A percentile compares a stretch with the other conserved stretches of the same genome.
These are phyloP conservation scores for Amniataba percoides DNA, from an alignment of 2,797 vertebrate genomes.

Conservation along the genomic window DNA sequence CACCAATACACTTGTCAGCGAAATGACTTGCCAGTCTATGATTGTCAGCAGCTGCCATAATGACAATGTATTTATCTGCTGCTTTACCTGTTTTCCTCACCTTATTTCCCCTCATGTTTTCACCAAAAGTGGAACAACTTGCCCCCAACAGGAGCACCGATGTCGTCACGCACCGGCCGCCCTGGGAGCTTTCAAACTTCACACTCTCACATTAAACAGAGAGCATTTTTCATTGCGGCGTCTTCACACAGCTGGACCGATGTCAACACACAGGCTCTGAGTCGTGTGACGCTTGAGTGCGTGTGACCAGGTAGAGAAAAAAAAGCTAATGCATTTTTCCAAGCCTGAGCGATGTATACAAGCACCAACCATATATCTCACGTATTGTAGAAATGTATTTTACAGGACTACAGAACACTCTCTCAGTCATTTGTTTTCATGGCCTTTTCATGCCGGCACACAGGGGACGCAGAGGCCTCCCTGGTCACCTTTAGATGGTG, in stretches of 20 bases:
- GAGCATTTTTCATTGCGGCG: conserved; percentile 60
- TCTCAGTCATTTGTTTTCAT: neutral
- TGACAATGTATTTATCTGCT: conserved; percentile 72
- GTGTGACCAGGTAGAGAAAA: conserved; percentile 40
- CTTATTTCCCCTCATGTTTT: conserved; percentile 45
- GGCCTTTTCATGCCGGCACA: conserved; percentile 17
- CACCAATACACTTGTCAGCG: conserved; percentile 68
- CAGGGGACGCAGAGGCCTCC: neutral
- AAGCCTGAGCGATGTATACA: conserved; percentile 20
- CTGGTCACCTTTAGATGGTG: neutral
- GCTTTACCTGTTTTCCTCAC: conserved; percentile 48
- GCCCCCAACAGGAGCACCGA: conserved; percentile 43
- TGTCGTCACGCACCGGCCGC: conserved; percentile 47
- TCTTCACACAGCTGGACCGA: conserved; percentile 40
- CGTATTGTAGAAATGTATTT: neutral
- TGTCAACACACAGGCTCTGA: conserved; percentile 46
- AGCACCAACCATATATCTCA: conserved; percentile 16
- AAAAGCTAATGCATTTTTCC: conserved; percentile 23
- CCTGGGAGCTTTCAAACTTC: conserved; percentile 57
- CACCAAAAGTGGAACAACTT: conserved; percentile 46
- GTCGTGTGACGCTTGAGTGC: conserved; percentile 39
- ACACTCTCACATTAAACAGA: conserved; percentile 60
- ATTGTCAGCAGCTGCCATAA: conserved; percentile 76
- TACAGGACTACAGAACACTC: neutral
- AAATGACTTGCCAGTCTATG: conserved; percentile 75